phyloP scores from a whole-genome alignment of 2,797 vertebrate genomes.

The Cyprinella venusta region DNA sequence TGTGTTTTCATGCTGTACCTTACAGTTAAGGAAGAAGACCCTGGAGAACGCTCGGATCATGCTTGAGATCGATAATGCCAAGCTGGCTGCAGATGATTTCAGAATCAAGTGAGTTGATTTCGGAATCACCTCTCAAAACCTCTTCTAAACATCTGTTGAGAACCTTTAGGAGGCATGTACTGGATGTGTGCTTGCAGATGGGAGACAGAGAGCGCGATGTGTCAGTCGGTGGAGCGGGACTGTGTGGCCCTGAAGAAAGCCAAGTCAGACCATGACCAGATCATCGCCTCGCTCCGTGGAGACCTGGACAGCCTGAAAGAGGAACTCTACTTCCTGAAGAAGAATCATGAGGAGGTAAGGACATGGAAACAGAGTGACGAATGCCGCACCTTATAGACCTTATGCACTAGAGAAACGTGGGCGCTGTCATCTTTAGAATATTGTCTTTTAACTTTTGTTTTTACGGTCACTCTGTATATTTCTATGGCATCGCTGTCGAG shows the following conservation, averaged over 20 bases:
- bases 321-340: conserved; percentile 83
- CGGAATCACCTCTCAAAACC: background rate
- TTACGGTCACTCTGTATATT: too few relatives aligned
- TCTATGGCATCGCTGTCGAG: too few relatives aligned
- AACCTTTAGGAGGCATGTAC: background rate
- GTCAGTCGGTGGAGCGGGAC: conserved; percentile 84
- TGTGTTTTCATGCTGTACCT: conserved; percentile 41
- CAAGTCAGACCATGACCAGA: conserved; percentile 81
- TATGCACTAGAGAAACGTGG: too few relatives aligned
- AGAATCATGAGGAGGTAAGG: conserved; percentile 82
- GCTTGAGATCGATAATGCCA: conserved; percentile 85
- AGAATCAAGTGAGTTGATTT: conserved; percentile 79
- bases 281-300: conserved; percentile 79
- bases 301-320: conserved; percentile 85
- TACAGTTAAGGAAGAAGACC: conserved; percentile 80
- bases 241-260: conserved; percentile 82
- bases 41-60: conserved; percentile 83
- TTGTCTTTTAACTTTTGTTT: too few relatives aligned
- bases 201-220: conserved; percentile 82
- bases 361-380: too few relatives aligned
- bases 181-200: conserved; percentile 68
- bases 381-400: too few relatives aligned
- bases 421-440: too few relatives aligned
- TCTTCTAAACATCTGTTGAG: background rate
- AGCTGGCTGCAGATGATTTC: conserved; percentile 85